These are phyloP conservation scores for Sminthurides bifidus DNA, from an alignment of 1,140 invertebrate genomes.

Conservation along the genomic window DNA sequence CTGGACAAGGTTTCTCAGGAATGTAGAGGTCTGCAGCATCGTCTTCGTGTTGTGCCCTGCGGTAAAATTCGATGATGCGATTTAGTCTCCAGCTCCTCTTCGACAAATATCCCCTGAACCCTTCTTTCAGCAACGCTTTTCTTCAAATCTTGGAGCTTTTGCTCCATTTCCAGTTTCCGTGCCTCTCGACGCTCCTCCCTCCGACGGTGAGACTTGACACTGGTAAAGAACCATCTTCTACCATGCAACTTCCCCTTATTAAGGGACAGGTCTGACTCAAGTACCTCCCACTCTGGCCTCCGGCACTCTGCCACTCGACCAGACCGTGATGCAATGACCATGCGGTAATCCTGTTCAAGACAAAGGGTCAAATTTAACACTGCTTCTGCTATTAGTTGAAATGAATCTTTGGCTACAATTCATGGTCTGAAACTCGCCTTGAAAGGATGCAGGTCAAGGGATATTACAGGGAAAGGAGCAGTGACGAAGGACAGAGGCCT, in stretches of 20 bases:
- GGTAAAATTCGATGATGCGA: constrained; percentile 8
- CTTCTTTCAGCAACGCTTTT: constrained; percentile 6
- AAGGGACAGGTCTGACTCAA: constrained; percentile 39
- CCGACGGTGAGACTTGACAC: constrained; percentile 47
- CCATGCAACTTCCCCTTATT: constrained; percentile 39
- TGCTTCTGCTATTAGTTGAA: neutral
- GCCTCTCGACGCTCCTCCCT: constrained; percentile 38
- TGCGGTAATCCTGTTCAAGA: constrained; percentile 6
- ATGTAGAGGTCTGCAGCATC: constrained; percentile 45
- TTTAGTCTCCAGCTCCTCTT: constrained; percentile 22
- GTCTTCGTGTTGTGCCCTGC: constrained; percentile 43
- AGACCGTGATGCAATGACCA: constrained; percentile 12
- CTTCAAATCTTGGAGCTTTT: constrained; percentile 5
- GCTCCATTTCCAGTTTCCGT: constrained; percentile 14
- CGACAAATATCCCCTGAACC: constrained; percentile 4
- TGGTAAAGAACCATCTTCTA: constrained; percentile 42
- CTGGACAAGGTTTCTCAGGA: constrained; percentile 43
- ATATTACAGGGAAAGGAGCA: constrained; percentile 17
- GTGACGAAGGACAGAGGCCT: constrained; percentile 16
- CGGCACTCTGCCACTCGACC: constrained; percentile 20
- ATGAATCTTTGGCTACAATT: neutral
- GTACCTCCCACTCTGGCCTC: constrained; percentile 28
- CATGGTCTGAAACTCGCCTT: neutral
- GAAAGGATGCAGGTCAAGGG: constrained; percentile 19
- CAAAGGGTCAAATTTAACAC: neutral